Base-by-base conservation (phyloP, 2,113 vertebrate genomes). In the Epinephelus moara region DNA sequence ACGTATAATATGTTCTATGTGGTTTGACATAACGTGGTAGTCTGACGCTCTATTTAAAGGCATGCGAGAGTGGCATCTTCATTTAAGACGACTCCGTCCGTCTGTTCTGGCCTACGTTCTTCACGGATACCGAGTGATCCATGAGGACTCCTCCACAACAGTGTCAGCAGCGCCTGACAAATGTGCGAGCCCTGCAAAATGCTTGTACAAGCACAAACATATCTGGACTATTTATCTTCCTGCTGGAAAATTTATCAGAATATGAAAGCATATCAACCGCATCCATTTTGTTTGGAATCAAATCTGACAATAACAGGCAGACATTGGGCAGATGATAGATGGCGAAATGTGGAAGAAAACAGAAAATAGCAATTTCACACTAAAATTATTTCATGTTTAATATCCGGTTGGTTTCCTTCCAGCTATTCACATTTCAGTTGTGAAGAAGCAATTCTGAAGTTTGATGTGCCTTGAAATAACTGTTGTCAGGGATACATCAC, bases 121-220 rank as follows among this genome's bases (percentile, higher is more conserved):
- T 88, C 80, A 68, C 55, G 69, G 85, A 88, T 78, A 80, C 71
- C 75, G 17, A 86, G 73, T 77, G 80, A 80, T 93, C 86, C 81
- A 86, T 37, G 81, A 85, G 78, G 81, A 90, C 78, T 85, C 85
- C 83, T 85, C 80, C 73, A 69, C 88, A 80, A 82, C 85, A 63
- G 73, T 81, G 87, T 93, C 91, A 91, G 87, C 90, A 80, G 76
- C 30, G 18, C 70, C 81, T 93, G 91, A 95, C 85, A 89, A 93
- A 94, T 94, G 89, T 76, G 74, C 85, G 60, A 72, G 84, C 56
- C 78, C 78, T 14, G 81, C 73, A 89, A 91, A 94, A 88, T 56
- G 93, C 93, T 91, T 91, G 93, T 90, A 89, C 91, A 90, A 91
- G 94, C 93, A 94, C 91, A 94, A 94, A 94, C 87, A 88, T 91